These are phyloP conservation scores for Eristalis pertinax DNA, from an alignment of 2,888 invertebrate genomes.

Conservation along the genomic window DNA sequence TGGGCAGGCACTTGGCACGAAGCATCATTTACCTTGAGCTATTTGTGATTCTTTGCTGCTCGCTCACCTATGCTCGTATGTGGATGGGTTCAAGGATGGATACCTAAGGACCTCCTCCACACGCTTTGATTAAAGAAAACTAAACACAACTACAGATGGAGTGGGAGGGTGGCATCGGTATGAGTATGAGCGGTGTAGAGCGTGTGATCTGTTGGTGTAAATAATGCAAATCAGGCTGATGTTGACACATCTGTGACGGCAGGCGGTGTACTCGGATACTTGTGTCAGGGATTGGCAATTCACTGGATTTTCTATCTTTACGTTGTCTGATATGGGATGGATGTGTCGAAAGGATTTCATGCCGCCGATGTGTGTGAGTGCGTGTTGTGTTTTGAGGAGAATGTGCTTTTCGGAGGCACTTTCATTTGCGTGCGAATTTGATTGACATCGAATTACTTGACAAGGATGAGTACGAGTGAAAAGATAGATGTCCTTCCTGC, in stretches of 20 bases:
- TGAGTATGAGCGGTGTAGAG: too few species aligned
- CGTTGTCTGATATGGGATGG: neutral
- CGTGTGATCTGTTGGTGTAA: slow-evolving; percentile 52
- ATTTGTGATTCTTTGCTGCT: slow-evolving; percentile 1
- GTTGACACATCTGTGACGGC: slow-evolving; percentile 54
- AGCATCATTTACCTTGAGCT: slow-evolving; percentile 35
- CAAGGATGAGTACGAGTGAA: neutral
- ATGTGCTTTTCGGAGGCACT: neutral
- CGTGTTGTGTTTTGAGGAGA: neutral
- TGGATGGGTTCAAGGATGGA: slow-evolving; percentile 26
- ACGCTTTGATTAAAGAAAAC: slow-evolving; percentile 65
- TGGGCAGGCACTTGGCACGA: neutral
- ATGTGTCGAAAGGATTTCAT: neutral
- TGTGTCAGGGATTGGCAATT: slow-evolving; percentile 8
- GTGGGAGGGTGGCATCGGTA: neutral
- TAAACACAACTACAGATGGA: slow-evolving; percentile 24
- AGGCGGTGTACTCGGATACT: slow-evolving; percentile 5
- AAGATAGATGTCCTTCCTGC: neutral
- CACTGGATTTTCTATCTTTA: neutral
- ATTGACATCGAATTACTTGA: neutral
- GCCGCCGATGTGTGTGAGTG: neutral
- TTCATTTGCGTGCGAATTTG: neutral
- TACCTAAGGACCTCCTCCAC: slow-evolving; percentile 15
- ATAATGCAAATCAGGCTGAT: slow-evolving; percentile 64
- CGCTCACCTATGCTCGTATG: neutral